These are phyloP conservation scores for Astropecten irregularis DNA, from an alignment of 53 echinoderm and acorn worm genomes.

Conservation along the genomic window DNA sequence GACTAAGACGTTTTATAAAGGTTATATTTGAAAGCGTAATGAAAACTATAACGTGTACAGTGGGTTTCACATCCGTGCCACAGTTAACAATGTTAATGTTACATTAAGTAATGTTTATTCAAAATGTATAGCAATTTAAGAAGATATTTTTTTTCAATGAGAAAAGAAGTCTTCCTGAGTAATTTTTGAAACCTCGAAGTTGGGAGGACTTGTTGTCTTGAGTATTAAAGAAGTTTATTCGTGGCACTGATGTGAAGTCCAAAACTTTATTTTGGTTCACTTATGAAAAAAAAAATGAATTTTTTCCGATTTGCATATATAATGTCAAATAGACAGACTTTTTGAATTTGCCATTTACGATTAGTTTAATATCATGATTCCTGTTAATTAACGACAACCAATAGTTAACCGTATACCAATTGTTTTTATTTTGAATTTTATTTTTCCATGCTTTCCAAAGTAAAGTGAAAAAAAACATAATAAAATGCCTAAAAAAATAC, in stretches of 20 bases:
- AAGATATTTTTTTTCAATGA: slow-evolving; percentile 56
- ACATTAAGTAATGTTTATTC: slow-evolving; percentile 63
- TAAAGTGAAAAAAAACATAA: too few relatives aligned
- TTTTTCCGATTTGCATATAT: slow-evolving; percentile 48
- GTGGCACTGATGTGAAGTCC: slow-evolving; percentile 48
- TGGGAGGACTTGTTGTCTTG: slow-evolving; percentile 43
- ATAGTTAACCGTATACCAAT: not conserved
- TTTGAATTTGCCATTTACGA: slow-evolving; percentile 40
- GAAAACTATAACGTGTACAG: slow-evolving; percentile 44
- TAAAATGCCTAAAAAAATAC: slow-evolving; percentile 3
- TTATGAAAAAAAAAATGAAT: slow-evolving; percentile 5
- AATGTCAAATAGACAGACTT: slow-evolving; percentile 39
- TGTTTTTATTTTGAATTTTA: not conserved
- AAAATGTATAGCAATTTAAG: slow-evolving; percentile 64
- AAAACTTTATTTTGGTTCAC: slow-evolving; percentile 56
- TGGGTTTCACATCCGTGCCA: slow-evolving; percentile 39
- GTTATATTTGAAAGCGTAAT: slow-evolving; percentile 61
- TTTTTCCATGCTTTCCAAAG: not conserved
- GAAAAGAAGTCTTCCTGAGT: slow-evolving; percentile 60
- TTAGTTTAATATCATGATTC: slow-evolving; percentile 38
- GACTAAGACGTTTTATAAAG: slow-evolving; percentile 52
- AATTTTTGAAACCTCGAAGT: slow-evolving; percentile 33
- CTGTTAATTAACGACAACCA: not conserved
- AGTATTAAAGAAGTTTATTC: slow-evolving; percentile 54
- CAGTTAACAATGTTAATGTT: slow-evolving; percentile 57